Evolutionary conservation across 1,140 invertebrate species (phyloP).

Genomic region (Vanessa tameamea): DNA sequence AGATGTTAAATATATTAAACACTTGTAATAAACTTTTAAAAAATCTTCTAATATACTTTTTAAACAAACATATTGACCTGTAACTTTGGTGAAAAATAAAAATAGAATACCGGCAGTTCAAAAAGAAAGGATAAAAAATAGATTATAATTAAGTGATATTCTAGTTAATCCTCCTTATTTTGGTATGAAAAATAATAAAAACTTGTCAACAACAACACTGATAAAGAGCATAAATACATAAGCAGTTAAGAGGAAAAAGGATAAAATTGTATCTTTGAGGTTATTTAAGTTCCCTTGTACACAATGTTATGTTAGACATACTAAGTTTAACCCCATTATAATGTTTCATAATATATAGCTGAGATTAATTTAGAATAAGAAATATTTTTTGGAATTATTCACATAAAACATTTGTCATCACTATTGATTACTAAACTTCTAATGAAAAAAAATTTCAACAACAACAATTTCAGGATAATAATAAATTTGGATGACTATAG

Average conservation of each 20-base stretch:
- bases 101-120: too few species aligned
- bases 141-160: background rate
- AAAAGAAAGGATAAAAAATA: too few species aligned
- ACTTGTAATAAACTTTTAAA: background rate
- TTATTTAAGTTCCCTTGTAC: slow-evolving; percentile 1
- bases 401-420: too few species aligned
- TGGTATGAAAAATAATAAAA: background rate
- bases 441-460: too few species aligned
- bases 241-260: background rate
- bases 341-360: background rate
- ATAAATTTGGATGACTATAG: too few species aligned
- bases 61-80: background rate
- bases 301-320: slow-evolving; percentile 8
- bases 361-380: background rate
- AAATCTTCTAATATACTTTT: background rate
- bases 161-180: background rate
- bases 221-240: slow-evolving; percentile 7
- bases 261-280: background rate
- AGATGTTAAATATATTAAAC: too few species aligned
- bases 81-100: too few species aligned
- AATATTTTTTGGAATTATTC: background rate
- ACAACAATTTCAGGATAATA: too few species aligned
- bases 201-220: background rate
- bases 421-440: too few species aligned
- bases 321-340: slow-evolving; percentile 6